Evolutionary conservation across 2,888 invertebrate genomes (phyloP), one percentile per base, ranked within the genome.

Genomic region (Acrobasis repandana): DNA sequence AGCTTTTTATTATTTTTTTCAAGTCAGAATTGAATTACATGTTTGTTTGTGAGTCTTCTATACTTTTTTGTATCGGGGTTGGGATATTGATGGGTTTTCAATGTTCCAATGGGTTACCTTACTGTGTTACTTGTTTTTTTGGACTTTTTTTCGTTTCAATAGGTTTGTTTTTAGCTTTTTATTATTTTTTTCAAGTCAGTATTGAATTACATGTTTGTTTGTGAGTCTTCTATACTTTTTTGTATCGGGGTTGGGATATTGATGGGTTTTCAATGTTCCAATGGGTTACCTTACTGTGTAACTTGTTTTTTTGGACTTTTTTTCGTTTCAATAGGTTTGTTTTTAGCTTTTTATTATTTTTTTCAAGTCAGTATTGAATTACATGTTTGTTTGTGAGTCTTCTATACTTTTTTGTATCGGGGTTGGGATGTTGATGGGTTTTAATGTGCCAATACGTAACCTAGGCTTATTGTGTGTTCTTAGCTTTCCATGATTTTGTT

Each of bases 331-430:
- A 28, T 5, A 2, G 28, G 4, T 28, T 28, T 2, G 28, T 28
- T 28, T 20, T 28, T n/a, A 43, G n/a, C 43, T 43, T 43, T 43
- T 43, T n/a, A 14, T 11, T 11, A n/a, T 3, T 3, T 38, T n/a
- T n/a, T 11, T 14, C 43, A 28, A 28, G 28, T 28, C 28, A 28
- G 6, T 28, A 28, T 28, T 28, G 4, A 28, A 28, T 1, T 28
- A n/a, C n/a, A n/a, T 76, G 72, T 71, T 70, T 71, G 69, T 69
- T 73, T 66, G 67, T 64, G 38, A 60, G 65, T 67, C 62, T 61
- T 56, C 65, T 28, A 46, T 47, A 1, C 61, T 62, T n/a, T n/a
- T n/a, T n/a, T 49, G 9, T 36, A 47, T 60, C 50, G 61, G 61
- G 61, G 58, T 34, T 38, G 59, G 62, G 18, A 60, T 52, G 62